Conservation (phyloP, 2,888 invertebrate genomes). For the Drosophila vallismaia region DNA sequence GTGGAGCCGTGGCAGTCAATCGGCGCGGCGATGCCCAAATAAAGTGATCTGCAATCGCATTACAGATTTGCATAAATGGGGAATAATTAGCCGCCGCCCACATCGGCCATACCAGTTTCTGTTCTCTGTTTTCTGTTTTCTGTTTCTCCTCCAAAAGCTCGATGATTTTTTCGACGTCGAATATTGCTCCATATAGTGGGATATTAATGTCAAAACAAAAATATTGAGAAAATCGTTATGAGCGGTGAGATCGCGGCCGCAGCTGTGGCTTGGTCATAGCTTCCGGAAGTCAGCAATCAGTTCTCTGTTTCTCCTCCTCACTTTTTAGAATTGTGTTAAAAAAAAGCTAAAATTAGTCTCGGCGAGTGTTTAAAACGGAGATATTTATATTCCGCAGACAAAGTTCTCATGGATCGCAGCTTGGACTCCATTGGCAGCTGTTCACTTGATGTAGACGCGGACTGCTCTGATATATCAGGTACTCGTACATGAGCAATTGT, state of each 20-base stretch:
- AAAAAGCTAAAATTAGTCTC: slow-evolving; percentile 3
- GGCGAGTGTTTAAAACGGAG: slow-evolving; percentile 13
- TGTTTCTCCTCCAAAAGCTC: slow-evolving; percentile 5
- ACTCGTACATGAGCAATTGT: slow-evolving; percentile 66
- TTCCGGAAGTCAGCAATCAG: slow-evolving; percentile 20
- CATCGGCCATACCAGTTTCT: not conserved
- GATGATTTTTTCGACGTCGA: slow-evolving; percentile 48
- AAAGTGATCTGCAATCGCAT: slow-evolving; percentile 44
- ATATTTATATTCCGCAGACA: slow-evolving; percentile 37
- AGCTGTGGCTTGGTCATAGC: not conserved
- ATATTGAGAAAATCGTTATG: not conserved
- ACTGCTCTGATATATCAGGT: slow-evolving; percentile 90
- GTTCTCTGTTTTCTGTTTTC: too few species aligned
- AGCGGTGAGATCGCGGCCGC: not conserved
- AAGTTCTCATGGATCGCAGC: slow-evolving; percentile 88
- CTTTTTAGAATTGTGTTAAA: not conserved
- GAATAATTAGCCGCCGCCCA: slow-evolving; percentile 59
- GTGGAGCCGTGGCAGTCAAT: not conserved
- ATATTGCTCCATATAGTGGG: slow-evolving; percentile 41
- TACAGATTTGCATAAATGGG: slow-evolving; percentile 64
- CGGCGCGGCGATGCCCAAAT: slow-evolving; percentile 49
- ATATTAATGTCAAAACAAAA: not conserved
- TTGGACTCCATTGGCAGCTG: slow-evolving; percentile 94
- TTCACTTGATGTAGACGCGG: slow-evolving; percentile 92
- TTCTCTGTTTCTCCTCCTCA: slow-evolving; percentile 2